These are phyloP conservation scores for Hecatera dysodea DNA, from an alignment of 2,888 invertebrate genomes.

Conservation along the genomic window DNA sequence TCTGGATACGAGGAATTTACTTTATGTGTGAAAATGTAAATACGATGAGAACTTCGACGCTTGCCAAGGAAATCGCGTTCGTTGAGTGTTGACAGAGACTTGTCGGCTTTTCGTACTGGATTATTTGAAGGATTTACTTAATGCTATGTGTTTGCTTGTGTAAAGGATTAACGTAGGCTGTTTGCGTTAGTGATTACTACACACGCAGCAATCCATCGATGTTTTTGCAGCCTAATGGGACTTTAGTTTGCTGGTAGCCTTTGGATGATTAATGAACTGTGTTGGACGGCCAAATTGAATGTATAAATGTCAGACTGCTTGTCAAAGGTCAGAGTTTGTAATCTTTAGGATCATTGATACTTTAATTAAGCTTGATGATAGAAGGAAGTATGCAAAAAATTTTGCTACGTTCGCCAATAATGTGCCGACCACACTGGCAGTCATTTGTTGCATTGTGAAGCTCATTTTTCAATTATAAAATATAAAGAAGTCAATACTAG, in stretches of 20 bases:
- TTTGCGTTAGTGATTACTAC: slow-evolving; percentile 80
- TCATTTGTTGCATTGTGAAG: slow-evolving; percentile 20
- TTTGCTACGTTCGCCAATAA: neutral
- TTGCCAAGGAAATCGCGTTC: slow-evolving; percentile 85
- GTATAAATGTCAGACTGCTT: slow-evolving; percentile 72
- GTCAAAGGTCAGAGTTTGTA: slow-evolving; percentile 69
- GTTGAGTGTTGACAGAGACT: slow-evolving; percentile 87
- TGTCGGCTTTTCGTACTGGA: slow-evolving; percentile 86
- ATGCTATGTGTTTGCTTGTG: slow-evolving; percentile 84
- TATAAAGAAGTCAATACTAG: neutral
- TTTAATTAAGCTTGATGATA: slow-evolving; percentile 65
- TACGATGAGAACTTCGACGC: slow-evolving; percentile 84
- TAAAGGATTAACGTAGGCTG: slow-evolving; percentile 82
- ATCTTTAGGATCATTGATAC: slow-evolving; percentile 64
- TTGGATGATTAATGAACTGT: slow-evolving; percentile 75
- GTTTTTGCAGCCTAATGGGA: slow-evolving; percentile 78
- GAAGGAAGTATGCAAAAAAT: slow-evolving; percentile 62
- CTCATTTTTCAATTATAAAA: neutral
- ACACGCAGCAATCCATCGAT: slow-evolving; percentile 74
- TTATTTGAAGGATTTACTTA: slow-evolving; percentile 89
- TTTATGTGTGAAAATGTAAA: slow-evolving; percentile 90
- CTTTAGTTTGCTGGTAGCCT: slow-evolving; percentile 66
- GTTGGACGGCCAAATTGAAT: slow-evolving; percentile 71
- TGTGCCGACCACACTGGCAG: slow-evolving; percentile 3
- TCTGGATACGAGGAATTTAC: slow-evolving; percentile 86